Evolutionary conservation across 2,888 invertebrate genomes (phyloP).

Genomic region (Pantelozetes paolii): DNA sequence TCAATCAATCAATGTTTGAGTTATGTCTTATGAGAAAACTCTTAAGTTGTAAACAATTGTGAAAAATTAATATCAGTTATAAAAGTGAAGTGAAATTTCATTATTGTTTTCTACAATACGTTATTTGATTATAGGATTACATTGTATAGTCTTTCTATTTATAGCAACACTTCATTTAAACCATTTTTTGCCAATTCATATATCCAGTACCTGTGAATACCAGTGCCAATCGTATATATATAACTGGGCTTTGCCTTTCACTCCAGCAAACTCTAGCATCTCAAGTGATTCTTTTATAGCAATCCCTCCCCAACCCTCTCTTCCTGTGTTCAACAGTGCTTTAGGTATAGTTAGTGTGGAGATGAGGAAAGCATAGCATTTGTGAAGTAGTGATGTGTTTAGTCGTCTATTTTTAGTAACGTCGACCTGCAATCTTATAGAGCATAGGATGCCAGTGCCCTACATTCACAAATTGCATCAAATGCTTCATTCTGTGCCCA

Average conservation of each 20-base stretch:
- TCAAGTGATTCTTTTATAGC: slow-evolving; percentile 13
- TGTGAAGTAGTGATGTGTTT: background rate
- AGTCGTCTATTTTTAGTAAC: slow-evolving; percentile 23
- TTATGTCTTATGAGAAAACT: no score
- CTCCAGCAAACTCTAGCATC: background rate
- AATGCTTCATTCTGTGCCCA: slow-evolving; percentile 12
- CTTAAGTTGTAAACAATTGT: no score
- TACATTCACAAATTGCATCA: slow-evolving; percentile 4
- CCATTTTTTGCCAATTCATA: no score
- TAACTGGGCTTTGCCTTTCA: background rate
- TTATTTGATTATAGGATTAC: background rate
- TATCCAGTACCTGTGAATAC: no score
- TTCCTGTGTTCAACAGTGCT: background rate
- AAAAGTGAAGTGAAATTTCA: no score
- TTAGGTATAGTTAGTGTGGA: background rate
- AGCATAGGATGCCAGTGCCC: slow-evolving; percentile 23
- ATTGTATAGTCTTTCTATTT: background rate
- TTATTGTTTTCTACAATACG: background rate
- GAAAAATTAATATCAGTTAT: no score
- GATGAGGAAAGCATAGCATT: background rate
- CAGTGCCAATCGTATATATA: background rate
- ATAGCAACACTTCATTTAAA: background rate
- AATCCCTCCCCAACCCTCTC: background rate
- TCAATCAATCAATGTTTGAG: no score
- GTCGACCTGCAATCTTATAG: slow-evolving; percentile 19